phyloP scores from a whole-genome alignment of 2,888 invertebrate species.

The Lysandra coridon region DNA sequence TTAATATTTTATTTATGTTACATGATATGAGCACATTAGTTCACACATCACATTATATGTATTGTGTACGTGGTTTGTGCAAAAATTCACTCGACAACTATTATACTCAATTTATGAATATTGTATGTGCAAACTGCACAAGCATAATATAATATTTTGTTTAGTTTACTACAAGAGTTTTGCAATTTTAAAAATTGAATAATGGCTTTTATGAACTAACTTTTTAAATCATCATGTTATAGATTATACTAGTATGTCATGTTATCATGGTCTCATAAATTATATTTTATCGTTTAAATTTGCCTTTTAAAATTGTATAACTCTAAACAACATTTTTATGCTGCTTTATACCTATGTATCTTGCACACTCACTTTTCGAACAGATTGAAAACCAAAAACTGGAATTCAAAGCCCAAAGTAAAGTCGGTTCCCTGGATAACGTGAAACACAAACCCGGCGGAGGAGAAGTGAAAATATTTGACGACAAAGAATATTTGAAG shows the following conservation, averaged over 20 bases:
- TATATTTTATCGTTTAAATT: neutral
- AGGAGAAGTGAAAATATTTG: slow-evolving; percentile 96
- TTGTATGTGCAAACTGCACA: slow-evolving; percentile 10
- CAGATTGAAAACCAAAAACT: slow-evolving; percentile 95
- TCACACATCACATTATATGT: slow-evolving; percentile 3
- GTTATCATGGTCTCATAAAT: neutral
- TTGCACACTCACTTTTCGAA: slow-evolving; percentile 68
- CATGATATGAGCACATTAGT: neutral
- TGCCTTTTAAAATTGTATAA: neutral
- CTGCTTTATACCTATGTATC: slow-evolving; percentile 47
- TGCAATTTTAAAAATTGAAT: neutral
- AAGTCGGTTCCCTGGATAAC: slow-evolving; percentile 95
- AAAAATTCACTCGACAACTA: slow-evolving; percentile 15
- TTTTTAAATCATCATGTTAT: neutral
- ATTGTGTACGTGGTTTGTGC: neutral
- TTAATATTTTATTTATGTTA: neutral
- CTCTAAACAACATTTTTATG: slow-evolving; percentile 45
- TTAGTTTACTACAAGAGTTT: neutral
- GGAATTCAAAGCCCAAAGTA: slow-evolving; percentile 95
- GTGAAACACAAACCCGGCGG: slow-evolving; percentile 95
- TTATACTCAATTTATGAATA: slow-evolving; percentile 1
- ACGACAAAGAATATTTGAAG: slow-evolving; percentile 94
- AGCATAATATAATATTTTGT: neutral
- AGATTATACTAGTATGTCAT: neutral
- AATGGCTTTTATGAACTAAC: neutral